Evolutionary conservation across 2,797 vertebrate species (phyloP).

Genomic region (Orientallactaga sibirica): DNA sequence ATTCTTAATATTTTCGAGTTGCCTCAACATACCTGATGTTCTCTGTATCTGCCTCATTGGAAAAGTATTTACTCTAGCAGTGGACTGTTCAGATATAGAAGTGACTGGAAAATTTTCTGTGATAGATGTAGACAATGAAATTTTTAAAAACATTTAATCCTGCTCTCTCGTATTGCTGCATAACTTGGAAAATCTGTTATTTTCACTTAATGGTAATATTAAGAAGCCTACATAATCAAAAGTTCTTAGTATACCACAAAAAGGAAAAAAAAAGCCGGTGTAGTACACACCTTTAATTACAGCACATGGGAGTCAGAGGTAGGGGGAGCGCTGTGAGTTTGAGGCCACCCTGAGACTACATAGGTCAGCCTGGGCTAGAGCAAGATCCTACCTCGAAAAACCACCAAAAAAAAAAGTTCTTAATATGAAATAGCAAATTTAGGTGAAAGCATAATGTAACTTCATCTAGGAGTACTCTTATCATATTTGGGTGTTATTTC

Average conservation of each 20-base stretch:
- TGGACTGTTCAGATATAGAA: slow-evolving; percentile 48
- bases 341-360: too few species aligned
- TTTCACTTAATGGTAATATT: slow-evolving; percentile 33
- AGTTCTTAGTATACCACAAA: not conserved
- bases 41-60: slow-evolving; percentile 42
- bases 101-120: slow-evolving; percentile 58
- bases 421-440: slow-evolving; percentile 45
- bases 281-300: too few species aligned
- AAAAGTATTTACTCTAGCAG: slow-evolving; percentile 41
- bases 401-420: not conserved
- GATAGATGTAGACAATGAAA: slow-evolving; percentile 63
- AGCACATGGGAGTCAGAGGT: too few species aligned
- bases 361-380: too few species aligned
- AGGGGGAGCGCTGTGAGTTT: too few species aligned
- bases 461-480: slow-evolving; percentile 52
- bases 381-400: too few species aligned
- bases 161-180: slow-evolving; percentile 72
- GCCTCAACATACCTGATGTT: slow-evolving; percentile 53
- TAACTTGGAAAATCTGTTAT: slow-evolving; percentile 72
- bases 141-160: slow-evolving; percentile 78
- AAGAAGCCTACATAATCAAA: slow-evolving; percentile 49
- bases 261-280: too few species aligned
- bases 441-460: slow-evolving; percentile 54
- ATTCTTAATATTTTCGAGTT: slow-evolving; percentile 64
- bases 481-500: slow-evolving; percentile 66